phyloP scores from a whole-genome alignment of 92 coral and sea anemone genomes.

The Zoanthus sansibaricus region DNA sequence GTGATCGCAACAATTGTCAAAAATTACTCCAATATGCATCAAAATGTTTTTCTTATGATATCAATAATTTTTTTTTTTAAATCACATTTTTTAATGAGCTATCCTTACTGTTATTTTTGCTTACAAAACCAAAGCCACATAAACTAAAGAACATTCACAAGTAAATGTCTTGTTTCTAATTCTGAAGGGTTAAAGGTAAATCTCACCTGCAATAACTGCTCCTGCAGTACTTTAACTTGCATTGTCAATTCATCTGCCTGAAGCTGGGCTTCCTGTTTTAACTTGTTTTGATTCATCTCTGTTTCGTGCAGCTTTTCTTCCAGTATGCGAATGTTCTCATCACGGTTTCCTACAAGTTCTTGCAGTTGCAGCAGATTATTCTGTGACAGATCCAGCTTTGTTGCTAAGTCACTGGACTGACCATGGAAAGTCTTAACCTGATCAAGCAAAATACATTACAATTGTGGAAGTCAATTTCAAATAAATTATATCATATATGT shows the following conservation, averaged over 20 bases:
- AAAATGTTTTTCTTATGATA: too few relatives aligned
- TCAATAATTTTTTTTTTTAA: too few relatives aligned
- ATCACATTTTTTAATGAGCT: too few relatives aligned
- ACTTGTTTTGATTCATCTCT: constrained; percentile 65
- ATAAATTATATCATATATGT: too few relatives aligned
- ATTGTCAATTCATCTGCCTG: constrained; percentile 87
- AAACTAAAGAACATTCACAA: too few relatives aligned
- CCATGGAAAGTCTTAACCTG: constrained; percentile 74
- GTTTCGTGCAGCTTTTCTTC: constrained; percentile 68
- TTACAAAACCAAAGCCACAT: too few relatives aligned
- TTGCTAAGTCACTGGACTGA: constrained; percentile 85
- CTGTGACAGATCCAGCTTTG: constrained; percentile 75
- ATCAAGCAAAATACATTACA: background rate
- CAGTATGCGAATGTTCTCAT: constrained; percentile 68
- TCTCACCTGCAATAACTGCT: constrained; percentile 79
- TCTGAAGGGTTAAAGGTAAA: background rate
- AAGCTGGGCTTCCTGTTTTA: constrained; percentile 73
- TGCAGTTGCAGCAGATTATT: constrained; percentile 76
- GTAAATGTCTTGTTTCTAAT: too few relatives aligned
- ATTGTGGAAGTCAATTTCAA: too few relatives aligned
- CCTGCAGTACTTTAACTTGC: constrained; percentile 80
- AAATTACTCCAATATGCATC: too few relatives aligned
- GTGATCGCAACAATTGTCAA: too few relatives aligned
- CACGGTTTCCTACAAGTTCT: constrained; percentile 61
- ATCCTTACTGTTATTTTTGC: too few relatives aligned